Evolutionary conservation across 1,140 invertebrate genomes (phyloP).

Genomic region (Achroia grisella): DNA sequence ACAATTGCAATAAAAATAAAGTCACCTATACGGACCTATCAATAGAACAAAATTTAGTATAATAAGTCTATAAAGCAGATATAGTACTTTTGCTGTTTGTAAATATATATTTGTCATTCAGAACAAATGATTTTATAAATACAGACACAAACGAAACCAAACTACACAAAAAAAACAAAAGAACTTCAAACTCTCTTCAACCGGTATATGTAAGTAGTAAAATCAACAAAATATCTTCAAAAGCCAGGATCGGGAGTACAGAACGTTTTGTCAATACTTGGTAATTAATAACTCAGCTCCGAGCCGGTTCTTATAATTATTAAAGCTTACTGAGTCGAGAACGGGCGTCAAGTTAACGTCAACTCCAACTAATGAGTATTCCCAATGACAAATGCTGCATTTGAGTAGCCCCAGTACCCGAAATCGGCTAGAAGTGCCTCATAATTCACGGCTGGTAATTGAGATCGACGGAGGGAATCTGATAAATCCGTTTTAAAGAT

Average conservation of each 20-base stretch:
- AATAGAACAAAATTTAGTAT: too few species aligned
- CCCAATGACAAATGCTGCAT: constrained; percentile 63
- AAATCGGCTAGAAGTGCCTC: constrained; percentile 34
- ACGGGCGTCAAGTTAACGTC: constrained; percentile 63
- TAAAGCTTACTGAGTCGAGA: constrained; percentile 49
- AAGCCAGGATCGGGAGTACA: constrained; percentile 24
- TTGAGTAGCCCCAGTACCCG: constrained; percentile 26
- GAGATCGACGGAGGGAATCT: neutral
- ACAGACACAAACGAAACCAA: too few species aligned
- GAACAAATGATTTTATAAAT: too few species aligned
- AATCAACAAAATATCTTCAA: constrained; percentile 21
- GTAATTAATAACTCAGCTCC: constrained; percentile 58
- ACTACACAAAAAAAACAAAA: too few species aligned
- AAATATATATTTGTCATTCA: too few species aligned
- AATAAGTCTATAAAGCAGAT: too few species aligned
- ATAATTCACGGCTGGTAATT: constrained; percentile 5
- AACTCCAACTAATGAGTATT: constrained; percentile 63
- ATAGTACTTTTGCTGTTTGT: too few species aligned
- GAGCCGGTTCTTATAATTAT: constrained; percentile 59
- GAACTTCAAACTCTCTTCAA: neutral
- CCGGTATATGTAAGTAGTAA: neutral
- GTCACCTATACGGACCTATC: too few species aligned
- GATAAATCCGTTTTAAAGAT: constrained; percentile 4
- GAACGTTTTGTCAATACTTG: constrained; percentile 61
- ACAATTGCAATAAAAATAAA: too few species aligned